phyloP scores from a whole-genome alignment of 2,888 invertebrate genomes.

The Drosophila subsilvestris region DNA sequence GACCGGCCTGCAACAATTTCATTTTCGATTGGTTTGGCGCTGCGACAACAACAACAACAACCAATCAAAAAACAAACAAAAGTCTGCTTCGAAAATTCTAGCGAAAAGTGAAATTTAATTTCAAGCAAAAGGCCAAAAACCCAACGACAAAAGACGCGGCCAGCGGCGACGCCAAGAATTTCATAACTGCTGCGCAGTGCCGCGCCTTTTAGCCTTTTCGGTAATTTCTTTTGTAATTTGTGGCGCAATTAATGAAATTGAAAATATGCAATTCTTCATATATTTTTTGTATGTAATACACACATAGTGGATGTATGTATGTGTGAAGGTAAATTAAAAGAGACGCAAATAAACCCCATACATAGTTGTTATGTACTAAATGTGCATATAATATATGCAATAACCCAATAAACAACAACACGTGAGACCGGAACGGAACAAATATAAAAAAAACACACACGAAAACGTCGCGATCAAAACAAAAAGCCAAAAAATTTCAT shows the following conservation, averaged over 20 bases:
- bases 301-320: slow-evolving; percentile 12
- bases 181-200: slow-evolving; percentile 41
- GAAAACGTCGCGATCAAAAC: slow-evolving; percentile 61
- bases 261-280: slow-evolving; percentile 45
- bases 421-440: slow-evolving; percentile 36
- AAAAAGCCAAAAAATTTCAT: slow-evolving; percentile 48
- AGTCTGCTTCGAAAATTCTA: slow-evolving; percentile 46
- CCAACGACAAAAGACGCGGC: slow-evolving; percentile 7
- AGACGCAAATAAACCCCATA: slow-evolving; percentile 46
- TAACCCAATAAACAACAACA: slow-evolving; percentile 44
- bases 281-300: slow-evolving; percentile 6
- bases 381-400: slow-evolving; percentile 18
- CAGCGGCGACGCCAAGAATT: slow-evolving; percentile 36
- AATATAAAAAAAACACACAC: slow-evolving; percentile 37
- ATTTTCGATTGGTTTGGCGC: slow-evolving; percentile 55
- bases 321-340: slow-evolving; percentile 34
- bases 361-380: slow-evolving; percentile 8
- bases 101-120: slow-evolving; percentile 49
- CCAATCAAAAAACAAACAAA: slow-evolving; percentile 34
- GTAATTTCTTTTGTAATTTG: slow-evolving; percentile 49
- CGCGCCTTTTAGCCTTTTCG: slow-evolving; percentile 38
- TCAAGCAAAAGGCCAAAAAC: slow-evolving; percentile 26
- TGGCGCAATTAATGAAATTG: slow-evolving; percentile 55
- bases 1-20: slow-evolving; percentile 44
- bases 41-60: slow-evolving; percentile 33